These are phyloP conservation scores for Anagrus nilaparvatae DNA, from an alignment of 1,140 invertebrate species.

Conservation along the genomic window DNA sequence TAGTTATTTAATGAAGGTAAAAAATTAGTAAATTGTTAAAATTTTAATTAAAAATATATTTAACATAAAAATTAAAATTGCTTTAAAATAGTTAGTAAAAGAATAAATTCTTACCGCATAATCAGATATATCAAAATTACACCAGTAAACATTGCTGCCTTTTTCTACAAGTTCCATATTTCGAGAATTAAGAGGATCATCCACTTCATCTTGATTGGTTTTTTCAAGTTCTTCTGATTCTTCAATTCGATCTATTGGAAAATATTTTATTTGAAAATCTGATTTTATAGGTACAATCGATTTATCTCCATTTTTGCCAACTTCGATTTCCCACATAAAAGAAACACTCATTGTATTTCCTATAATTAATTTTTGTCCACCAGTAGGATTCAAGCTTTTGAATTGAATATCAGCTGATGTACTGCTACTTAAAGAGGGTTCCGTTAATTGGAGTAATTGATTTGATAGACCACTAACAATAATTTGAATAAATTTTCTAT, in stretches of 20 bases:
- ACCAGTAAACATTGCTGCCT: constrained; percentile 39
- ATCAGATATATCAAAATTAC: constrained; percentile 51
- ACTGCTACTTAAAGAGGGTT: constrained; percentile 48
- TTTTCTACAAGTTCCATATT: constrained; percentile 33
- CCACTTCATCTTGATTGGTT: constrained; percentile 14
- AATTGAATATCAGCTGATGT: constrained; percentile 45
- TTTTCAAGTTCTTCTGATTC: constrained; percentile 23
- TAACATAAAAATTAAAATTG: constrained; percentile 21
- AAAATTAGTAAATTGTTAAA: too few species aligned
- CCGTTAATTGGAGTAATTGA: constrained; percentile 45
- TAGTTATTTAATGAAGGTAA: too few species aligned
- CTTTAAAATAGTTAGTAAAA: constrained; percentile 10
- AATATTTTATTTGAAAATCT: constrained; percentile 58
- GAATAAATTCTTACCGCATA: constrained; percentile 48
- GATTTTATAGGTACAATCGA: constrained; percentile 51
- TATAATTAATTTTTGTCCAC: constrained; percentile 47
- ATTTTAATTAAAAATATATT: too few species aligned
- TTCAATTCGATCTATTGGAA: constrained; percentile 41
- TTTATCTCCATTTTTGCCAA: constrained; percentile 47
- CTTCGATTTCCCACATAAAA: constrained; percentile 74
- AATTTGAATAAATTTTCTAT: constrained; percentile 71
- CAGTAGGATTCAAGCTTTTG: constrained; percentile 52
- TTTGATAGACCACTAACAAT: constrained; percentile 58
- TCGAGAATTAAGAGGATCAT: constrained; percentile 39
- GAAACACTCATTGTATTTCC: constrained; percentile 60